A percentile compares a stretch with the other conserved stretches of the same genome.
These are phyloP conservation scores for Lycocerus yunnanus DNA, from an alignment of 2,888 invertebrate genomes.

Conservation along the genomic window DNA sequence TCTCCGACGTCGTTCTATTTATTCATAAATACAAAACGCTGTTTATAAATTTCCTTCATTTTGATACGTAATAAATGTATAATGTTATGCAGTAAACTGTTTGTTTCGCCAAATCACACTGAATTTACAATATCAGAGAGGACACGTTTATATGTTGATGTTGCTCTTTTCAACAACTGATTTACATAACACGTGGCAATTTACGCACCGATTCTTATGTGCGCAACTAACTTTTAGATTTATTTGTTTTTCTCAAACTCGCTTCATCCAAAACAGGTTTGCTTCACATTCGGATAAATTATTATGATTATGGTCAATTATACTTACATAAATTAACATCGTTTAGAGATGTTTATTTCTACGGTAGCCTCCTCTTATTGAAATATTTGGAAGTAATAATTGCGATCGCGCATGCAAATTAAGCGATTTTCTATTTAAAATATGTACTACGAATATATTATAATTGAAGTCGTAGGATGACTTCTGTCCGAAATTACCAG, in stretches of 20 bases:
- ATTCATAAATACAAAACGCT: not conserved
- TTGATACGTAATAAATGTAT: not conserved
- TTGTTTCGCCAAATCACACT: slow-evolving; percentile 22
- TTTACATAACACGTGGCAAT: slow-evolving; percentile 32
- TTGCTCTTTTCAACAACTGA: slow-evolving; percentile 19
- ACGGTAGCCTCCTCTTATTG: not conserved
- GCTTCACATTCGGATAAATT: slow-evolving; percentile 15
- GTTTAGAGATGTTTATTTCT: not conserved
- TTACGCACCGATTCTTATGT: slow-evolving; percentile 22
- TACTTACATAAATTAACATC: not conserved
- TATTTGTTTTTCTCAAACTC: slow-evolving; percentile 25
- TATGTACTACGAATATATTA: not conserved
- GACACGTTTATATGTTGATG: slow-evolving; percentile 22
- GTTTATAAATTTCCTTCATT: not conserved
- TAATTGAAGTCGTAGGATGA: not conserved
- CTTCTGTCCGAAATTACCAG: not conserved
- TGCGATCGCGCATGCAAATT: not conserved
- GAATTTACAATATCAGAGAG: slow-evolving; percentile 26
- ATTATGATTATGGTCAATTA: slow-evolving; percentile 20
- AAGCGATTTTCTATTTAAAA: not conserved
- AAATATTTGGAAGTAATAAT: not conserved
- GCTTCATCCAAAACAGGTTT: slow-evolving; percentile 20
- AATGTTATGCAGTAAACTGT: slow-evolving; percentile 6
- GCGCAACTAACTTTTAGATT: slow-evolving; percentile 14
- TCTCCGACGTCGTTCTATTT: not conserved